phyloP scores from a whole-genome alignment of 2,797 vertebrate genomes.

The Catamblyrhynchus diadema region DNA sequence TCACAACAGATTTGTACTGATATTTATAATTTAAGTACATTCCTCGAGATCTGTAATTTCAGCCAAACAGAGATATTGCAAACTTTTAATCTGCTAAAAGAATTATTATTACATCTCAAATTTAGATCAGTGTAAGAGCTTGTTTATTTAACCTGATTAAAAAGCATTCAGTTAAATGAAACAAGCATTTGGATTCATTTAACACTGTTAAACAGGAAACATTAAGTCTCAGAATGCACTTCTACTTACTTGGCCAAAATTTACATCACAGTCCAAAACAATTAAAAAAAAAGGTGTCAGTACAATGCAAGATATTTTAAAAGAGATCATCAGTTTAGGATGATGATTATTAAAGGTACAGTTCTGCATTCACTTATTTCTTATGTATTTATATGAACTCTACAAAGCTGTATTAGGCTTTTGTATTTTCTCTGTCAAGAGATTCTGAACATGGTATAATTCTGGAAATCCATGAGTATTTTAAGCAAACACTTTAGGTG shows the following conservation, averaged over 20 bases:
- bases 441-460: neutral
- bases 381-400: neutral
- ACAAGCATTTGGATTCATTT: neutral
- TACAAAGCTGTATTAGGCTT: neutral
- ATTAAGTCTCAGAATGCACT: neutral
- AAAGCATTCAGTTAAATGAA: neutral
- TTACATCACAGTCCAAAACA: neutral
- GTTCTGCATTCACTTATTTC: neutral
- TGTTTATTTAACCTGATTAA: neutral
- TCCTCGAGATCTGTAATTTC: neutral
- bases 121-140: neutral
- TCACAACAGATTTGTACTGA: neutral
- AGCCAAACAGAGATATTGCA: neutral
- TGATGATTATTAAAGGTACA: neutral
- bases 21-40: neutral
- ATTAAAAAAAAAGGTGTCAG: neutral
- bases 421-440: neutral
- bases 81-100: neutral
- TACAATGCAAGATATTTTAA: neutral
- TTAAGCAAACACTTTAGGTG: neutral
- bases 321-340: neutral
- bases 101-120: neutral
- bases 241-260: neutral
- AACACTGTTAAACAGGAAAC: neutral
- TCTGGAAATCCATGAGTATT: neutral